A percentile compares a stretch with the other conserved stretches of the same genome.
Evolutionary conservation across 2,797 vertebrate genomes (phyloP).

Genomic region (Acanthurus tractus): DNA sequence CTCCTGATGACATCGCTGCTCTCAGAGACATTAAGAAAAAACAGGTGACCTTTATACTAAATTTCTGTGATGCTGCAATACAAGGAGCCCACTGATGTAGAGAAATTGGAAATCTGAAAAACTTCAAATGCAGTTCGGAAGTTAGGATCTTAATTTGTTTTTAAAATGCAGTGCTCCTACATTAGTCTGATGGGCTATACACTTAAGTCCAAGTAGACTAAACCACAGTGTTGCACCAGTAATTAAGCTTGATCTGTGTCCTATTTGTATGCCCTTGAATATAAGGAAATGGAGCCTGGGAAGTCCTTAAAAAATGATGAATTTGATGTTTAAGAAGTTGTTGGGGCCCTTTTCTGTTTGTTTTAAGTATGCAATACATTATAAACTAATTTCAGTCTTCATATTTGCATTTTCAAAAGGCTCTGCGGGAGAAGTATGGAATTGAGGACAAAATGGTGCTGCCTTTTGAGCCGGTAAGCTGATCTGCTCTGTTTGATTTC

Average conservation of each 20-base stretch:
- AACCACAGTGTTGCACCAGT: no score
- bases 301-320: no score
- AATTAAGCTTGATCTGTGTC: no score
- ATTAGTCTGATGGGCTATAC: no score
- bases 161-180: no score
- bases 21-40: slow-evolving; percentile 97
- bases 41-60: slow-evolving; percentile 80
- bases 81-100: not conserved
- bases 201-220: no score
- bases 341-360: not conserved
- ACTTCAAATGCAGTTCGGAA: not conserved
- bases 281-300: no score
- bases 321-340: no score
- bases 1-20: slow-evolving; percentile 96
- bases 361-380: not conserved
- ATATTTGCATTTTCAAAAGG: slow-evolving; percentile 78
- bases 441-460: slow-evolving; percentile 97
- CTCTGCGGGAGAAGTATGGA: slow-evolving; percentile 93
- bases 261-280: no score
- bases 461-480: slow-evolving; percentile 95
- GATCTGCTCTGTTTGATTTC: not conserved
- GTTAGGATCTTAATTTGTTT: not conserved
- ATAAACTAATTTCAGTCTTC: not conserved
- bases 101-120: not conserved
- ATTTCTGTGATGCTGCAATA: not conserved